Conservation (phyloP, 2,113 vertebrate genomes). For the Plectropomus leopardus region DNA sequence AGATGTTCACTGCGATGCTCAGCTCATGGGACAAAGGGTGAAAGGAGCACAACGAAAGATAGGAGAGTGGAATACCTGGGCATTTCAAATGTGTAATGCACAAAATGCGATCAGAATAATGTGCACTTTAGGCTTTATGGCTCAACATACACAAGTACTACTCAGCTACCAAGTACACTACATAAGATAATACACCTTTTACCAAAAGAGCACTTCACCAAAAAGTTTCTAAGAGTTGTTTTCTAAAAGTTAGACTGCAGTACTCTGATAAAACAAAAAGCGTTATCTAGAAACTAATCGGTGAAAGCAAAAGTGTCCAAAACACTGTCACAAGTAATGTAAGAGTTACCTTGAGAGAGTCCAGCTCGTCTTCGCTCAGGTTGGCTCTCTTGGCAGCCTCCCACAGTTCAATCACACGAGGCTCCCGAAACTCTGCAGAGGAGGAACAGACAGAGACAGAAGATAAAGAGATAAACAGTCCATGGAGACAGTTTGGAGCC, state of each 20-base stretch:
- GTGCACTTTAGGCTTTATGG: neutral
- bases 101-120: constrained; percentile 29
- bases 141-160: constrained; percentile 20
- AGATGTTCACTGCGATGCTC: constrained; percentile 15
- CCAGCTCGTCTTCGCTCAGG: constrained; percentile 91
- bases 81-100: constrained; percentile 22
- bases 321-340: constrained; percentile 18
- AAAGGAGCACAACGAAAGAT: constrained; percentile 8
- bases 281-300: neutral
- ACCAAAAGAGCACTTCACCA: neutral
- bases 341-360: constrained; percentile 91
- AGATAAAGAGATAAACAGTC: constrained; percentile 21
- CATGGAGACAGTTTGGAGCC: constrained; percentile 18
- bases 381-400: constrained; percentile 93
- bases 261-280: neutral
- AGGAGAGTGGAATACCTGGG: constrained; percentile 3
- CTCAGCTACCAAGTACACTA: constrained; percentile 22
- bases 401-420: constrained; percentile 96
- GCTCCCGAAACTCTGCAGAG: constrained; percentile 92
- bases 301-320: neutral
- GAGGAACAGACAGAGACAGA: neutral
- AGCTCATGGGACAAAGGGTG: constrained; percentile 40
- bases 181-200: constrained; percentile 16
- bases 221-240: constrained; percentile 25
- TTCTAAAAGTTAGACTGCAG: neutral